Base-by-base conservation (phyloP, 1,140 invertebrate species). In the Dreissena polymorpha region DNA sequence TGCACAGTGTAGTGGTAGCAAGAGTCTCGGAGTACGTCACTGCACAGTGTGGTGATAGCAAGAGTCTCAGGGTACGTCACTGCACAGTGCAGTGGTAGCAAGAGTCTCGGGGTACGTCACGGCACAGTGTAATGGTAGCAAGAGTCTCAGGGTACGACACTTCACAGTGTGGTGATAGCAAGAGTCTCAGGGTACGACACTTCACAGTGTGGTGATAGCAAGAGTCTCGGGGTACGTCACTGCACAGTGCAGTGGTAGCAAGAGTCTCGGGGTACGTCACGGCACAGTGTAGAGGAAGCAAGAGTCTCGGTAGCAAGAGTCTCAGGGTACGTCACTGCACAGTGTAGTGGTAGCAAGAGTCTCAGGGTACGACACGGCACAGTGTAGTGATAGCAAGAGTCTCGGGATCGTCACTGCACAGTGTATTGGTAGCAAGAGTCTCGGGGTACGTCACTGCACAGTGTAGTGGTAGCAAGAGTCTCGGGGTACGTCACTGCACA, bases 11-110 rank as follows among this genome's bases (percentile, higher is more conserved):
- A 5, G 39, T 39, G n/a, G n/a, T n/a, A n/a, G n/a, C n/a, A n/a
- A n/a, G n/a, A n/a, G n/a, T n/a, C n/a, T n/a, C n/a, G 75, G 94
- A 95, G 85, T 96, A 96, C 91, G 94, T 96, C 0, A 90, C n/a
- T n/a, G n/a, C n/a, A n/a, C n/a, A n/a, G 94, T 55, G 92, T 95
- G 63, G 86, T 96, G n/a, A n/a, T n/a, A n/a, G n/a, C 2, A 92
- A 91, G 75, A 84, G 85, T 70, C 55, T 93, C 0, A 91, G 93
- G 39, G 92, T 95, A 91, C 86, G 86, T 79, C 51, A 70, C 21
- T 12, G 14, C 16, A 16, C 49, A 39, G 3, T 39, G 39, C 8
- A 5, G 39, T 39, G n/a, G n/a, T n/a, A n/a, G n/a, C n/a, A n/a
- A n/a, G n/a, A n/a, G n/a, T n/a, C n/a, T n/a, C n/a, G 75, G 94